Conservation (phyloP, 2,113 vertebrate genomes). For the Sander lucioperca region DNA sequence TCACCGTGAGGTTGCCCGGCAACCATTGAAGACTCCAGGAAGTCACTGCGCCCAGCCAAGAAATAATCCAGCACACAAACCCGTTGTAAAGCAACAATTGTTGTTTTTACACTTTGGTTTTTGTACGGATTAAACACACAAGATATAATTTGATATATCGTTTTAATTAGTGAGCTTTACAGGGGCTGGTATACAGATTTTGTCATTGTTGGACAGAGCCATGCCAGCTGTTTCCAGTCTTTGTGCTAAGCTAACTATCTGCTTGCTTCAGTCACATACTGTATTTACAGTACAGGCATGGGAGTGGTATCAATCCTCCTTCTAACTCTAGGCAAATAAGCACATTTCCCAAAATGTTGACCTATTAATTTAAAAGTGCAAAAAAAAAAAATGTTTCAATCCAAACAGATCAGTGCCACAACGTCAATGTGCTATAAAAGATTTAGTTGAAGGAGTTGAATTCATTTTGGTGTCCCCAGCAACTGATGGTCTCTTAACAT, state of each 20-base stretch:
- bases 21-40: too few relatives aligned
- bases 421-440: neutral
- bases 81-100: neutral
- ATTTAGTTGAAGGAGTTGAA: too few relatives aligned
- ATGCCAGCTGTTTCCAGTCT: neutral
- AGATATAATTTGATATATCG: neutral
- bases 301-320: neutral
- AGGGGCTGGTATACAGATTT: neutral
- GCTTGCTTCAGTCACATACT: neutral
- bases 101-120: neutral
- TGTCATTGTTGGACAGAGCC: neutral
- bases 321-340: neutral
- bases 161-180: neutral
- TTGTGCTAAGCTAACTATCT: constrained; percentile 2
- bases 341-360: neutral
- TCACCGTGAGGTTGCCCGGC: too few relatives aligned
- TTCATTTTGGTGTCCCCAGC: neutral
- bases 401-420: neutral
- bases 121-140: neutral
- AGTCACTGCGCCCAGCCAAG: neutral
- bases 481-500: neutral
- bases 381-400: neutral
- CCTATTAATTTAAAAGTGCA: neutral
- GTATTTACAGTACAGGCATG: neutral
- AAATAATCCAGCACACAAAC: neutral